Evolutionary conservation across 2,888 invertebrate genomes (phyloP).

Genomic region (Tiliacea citrago): DNA sequence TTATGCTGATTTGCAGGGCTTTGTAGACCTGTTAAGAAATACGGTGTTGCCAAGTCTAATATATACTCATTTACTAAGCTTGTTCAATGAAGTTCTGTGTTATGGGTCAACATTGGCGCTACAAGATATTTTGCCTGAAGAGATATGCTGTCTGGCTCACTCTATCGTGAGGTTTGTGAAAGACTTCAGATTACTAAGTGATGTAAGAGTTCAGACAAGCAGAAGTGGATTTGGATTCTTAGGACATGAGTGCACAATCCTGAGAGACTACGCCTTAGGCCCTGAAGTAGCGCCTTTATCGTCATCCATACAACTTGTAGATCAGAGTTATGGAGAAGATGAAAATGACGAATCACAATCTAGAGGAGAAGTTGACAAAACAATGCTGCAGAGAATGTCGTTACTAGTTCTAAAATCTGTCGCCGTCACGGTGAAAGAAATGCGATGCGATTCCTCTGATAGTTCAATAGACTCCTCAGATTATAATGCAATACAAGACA

Average conservation of each 20-base stretch:
- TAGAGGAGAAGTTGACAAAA: slow-evolving; percentile 92
- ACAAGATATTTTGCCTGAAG: slow-evolving; percentile 96
- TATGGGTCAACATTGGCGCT: slow-evolving; percentile 97
- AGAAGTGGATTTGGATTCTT: slow-evolving; percentile 87
- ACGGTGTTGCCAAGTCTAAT: slow-evolving; percentile 94
- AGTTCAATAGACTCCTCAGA: slow-evolving; percentile 96
- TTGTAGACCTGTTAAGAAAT: slow-evolving; percentile 93
- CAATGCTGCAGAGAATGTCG: slow-evolving; percentile 96
- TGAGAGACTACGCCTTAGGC: slow-evolving; percentile 82
- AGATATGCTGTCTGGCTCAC: slow-evolving; percentile 96
- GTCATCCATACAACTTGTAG: slow-evolving; percentile 84
- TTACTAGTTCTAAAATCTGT: slow-evolving; percentile 96
- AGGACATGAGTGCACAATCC: slow-evolving; percentile 84
- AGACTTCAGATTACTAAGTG: slow-evolving; percentile 94
- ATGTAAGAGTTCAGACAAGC: slow-evolving; percentile 85
- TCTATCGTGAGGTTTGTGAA: slow-evolving; percentile 96
- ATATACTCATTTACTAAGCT: slow-evolving; percentile 95
- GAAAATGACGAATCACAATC: slow-evolving; percentile 82
- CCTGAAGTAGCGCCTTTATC: slow-evolving; percentile 81
- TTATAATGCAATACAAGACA: slow-evolving; percentile 96
- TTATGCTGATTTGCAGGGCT: slow-evolving; percentile 95
- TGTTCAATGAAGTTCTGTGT: slow-evolving; percentile 97
- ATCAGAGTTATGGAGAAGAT: slow-evolving; percentile 87
- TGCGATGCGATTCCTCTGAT: slow-evolving; percentile 96
- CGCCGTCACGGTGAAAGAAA: slow-evolving; percentile 97